These are phyloP conservation scores for Oryzias javanicus DNA, from an alignment of 2,113 vertebrate genomes.

Conservation along the genomic window DNA sequence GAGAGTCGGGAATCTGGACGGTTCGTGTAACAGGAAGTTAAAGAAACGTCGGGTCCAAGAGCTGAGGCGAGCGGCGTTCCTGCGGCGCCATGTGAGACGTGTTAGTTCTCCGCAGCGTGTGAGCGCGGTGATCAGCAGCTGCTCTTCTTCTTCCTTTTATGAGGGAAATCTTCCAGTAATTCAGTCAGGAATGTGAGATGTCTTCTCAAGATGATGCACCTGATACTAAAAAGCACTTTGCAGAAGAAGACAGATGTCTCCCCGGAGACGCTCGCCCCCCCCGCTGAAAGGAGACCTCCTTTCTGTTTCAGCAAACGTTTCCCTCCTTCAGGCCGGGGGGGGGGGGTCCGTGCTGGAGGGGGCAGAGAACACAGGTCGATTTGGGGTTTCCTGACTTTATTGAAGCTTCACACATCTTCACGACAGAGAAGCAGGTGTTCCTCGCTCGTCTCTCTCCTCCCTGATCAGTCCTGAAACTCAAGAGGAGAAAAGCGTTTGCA, in stretches of 20 bases:
- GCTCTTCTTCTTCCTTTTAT: constrained; percentile 72
- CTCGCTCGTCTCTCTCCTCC: too few species aligned
- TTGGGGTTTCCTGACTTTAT: constrained; percentile 63
- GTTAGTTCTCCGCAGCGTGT: constrained; percentile 89
- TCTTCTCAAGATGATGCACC: constrained; percentile 98
- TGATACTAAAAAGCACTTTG: constrained; percentile 96
- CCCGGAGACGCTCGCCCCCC: too few species aligned
- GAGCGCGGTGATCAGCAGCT: constrained; percentile 85
- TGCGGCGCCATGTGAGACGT: constrained; percentile 84
- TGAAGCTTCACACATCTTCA: constrained; percentile 43
- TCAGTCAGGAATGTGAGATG: constrained; percentile 93
- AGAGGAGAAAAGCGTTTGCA: too few species aligned
- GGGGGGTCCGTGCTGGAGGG: constrained; percentile 18
- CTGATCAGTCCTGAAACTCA: too few species aligned
- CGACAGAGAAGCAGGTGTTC: background rate
- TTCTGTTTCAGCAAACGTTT: constrained; percentile 70
- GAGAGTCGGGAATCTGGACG: too few species aligned
- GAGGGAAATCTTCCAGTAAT: constrained; percentile 93
- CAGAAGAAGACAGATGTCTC: constrained; percentile 85
- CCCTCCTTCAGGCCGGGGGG: background rate
- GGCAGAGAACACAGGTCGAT: constrained; percentile 53
- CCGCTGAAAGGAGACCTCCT: constrained; percentile 83
- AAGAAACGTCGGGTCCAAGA: constrained; percentile 77
- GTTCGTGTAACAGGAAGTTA: constrained; percentile 74
- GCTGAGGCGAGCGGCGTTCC: constrained; percentile 78